phyloP scores from a whole-genome alignment of 2,888 invertebrate genomes.

The Tigriopus californicus region DNA sequence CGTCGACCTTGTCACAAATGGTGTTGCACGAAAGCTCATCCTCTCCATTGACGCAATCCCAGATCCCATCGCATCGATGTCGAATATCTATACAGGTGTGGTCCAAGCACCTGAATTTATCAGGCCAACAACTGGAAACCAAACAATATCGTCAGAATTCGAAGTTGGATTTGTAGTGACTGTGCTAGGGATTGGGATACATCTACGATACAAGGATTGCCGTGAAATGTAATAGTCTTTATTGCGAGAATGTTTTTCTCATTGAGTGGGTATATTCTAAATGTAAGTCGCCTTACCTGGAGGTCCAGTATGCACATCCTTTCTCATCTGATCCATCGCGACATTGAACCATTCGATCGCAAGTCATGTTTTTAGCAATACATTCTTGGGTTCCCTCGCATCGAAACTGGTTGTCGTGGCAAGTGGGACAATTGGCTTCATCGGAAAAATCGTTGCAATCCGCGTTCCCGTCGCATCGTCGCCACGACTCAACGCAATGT shows the following conservation, averaged over 20 bases:
- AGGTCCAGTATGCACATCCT: conserved; percentile 31
- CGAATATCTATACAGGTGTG: conserved; percentile 49
- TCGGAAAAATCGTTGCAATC: conserved; percentile 34
- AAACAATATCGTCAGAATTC: no score
- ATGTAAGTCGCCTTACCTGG: conserved; percentile 26
- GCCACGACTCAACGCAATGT: conserved; percentile 24
- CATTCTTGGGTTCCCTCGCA: conserved; percentile 1
- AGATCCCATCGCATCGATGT: conserved; percentile 42
- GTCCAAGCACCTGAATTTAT: conserved; percentile 48
- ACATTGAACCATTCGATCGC: conserved; percentile 3
- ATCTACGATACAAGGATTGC: no score
- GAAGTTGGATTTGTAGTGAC: no score
- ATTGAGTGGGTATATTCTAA: conserved; percentile 27
- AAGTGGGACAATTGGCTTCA: conserved; percentile 5
- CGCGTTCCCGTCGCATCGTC: conserved; percentile 41
- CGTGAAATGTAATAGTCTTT: no score
- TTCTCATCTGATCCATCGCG: conserved; percentile 38
- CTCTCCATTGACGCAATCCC: conserved; percentile 5
- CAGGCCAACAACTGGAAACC: conserved; percentile 26
- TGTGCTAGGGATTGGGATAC: no score
- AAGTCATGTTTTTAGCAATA: background rate
- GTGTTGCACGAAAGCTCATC: conserved; percentile 6
- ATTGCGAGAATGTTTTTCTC: no score
- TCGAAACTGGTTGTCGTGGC: background rate
- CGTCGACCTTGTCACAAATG: background rate